Conservation (phyloP, 2,797 vertebrate species). For the Xyrichtys novacula region DNA sequence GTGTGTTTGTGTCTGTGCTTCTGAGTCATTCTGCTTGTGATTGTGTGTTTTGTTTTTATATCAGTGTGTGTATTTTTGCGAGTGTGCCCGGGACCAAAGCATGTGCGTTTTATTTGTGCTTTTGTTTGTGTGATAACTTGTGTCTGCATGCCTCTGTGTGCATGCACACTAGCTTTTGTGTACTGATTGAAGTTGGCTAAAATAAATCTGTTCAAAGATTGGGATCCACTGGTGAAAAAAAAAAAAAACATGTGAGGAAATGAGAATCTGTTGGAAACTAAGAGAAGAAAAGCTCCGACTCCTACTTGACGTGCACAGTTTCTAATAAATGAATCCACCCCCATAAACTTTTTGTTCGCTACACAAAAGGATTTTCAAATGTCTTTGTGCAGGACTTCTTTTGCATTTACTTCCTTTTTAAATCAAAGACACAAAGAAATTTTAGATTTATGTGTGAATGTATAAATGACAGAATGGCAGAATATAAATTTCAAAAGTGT, state of each 20-base stretch:
- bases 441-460: conserved; percentile 61
- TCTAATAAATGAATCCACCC: conserved; percentile 44
- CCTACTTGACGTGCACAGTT: conserved; percentile 24
- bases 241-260: conserved; percentile 19
- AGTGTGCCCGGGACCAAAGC: conserved; percentile 37
- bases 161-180: conserved; percentile 17
- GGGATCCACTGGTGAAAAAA: not conserved
- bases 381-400: conserved; percentile 48
- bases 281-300: conserved; percentile 28
- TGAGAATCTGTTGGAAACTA: conserved; percentile 1
- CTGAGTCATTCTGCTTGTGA: conserved; percentile 64
- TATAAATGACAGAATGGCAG: conserved; percentile 61
- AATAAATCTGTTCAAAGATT: conserved; percentile 36
- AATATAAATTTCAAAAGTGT: conserved; percentile 52
- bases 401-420: conserved; percentile 66
- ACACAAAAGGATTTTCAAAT: conserved; percentile 71
- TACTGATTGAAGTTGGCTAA: conserved; percentile 14
- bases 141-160: conserved; percentile 27
- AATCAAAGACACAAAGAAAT: conserved; percentile 67
- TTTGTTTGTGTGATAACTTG: conserved; percentile 36
- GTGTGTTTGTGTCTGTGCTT: conserved; percentile 36
- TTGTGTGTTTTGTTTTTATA: conserved; percentile 55
- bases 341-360: conserved; percentile 33
- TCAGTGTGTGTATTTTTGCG: conserved; percentile 40
- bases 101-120: conserved; percentile 43